Conservation (phyloP, 2,113 vertebrate genomes). For the Vulpes ferrilata region DNA sequence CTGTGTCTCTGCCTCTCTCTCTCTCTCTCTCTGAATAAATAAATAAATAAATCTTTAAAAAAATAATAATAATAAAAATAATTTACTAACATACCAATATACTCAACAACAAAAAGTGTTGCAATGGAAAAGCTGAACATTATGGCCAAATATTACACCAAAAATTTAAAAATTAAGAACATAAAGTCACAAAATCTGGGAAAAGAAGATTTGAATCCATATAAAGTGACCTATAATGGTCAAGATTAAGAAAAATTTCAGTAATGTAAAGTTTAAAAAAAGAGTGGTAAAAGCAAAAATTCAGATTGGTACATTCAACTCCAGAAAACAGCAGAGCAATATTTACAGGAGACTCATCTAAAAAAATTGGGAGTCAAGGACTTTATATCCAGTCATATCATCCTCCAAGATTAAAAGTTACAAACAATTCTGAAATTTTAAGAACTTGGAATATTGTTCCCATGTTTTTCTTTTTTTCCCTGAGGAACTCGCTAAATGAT, state of each 20-base stretch:
- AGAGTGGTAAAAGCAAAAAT: slow-evolving; percentile 10
- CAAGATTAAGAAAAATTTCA: background rate
- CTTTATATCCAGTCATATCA: background rate
- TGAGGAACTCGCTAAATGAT: background rate
- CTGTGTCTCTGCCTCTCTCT: no score
- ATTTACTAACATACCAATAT: background rate
- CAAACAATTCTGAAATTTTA: background rate
- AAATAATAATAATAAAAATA: background rate
- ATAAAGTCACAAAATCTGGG: background rate
- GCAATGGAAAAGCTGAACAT: slow-evolving; percentile 16
- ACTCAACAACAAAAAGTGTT: background rate
- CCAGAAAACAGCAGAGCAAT: background rate
- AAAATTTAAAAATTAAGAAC: background rate
- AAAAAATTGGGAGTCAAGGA: background rate
- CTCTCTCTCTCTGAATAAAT: no score
- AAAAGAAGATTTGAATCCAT: background rate
- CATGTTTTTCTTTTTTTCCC: background rate
- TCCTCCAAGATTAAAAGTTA: background rate
- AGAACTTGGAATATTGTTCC: background rate
- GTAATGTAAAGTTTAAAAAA: background rate
- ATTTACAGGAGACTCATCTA: background rate
- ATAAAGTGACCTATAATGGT: background rate
- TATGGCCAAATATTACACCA: background rate
- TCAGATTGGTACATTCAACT: background rate
- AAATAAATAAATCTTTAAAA: no score